Evolutionary conservation across 2,113 vertebrate genomes (phyloP).

Genomic region (Xyliphius kryptos): DNA sequence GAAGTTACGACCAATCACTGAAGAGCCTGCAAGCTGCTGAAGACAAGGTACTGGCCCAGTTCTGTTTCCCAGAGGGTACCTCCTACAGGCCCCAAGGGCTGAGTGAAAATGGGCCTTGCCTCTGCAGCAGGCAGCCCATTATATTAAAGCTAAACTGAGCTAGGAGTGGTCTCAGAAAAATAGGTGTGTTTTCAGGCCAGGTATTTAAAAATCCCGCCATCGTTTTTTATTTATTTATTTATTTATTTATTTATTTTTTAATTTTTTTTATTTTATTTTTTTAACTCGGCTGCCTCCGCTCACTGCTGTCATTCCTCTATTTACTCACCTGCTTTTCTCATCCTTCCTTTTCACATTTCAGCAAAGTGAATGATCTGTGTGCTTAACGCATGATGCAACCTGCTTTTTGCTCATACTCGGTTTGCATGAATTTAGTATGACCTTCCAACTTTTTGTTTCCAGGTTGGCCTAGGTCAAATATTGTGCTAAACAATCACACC

Average conservation of each 20-base stretch:
- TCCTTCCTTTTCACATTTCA: slow-evolving; percentile 3
- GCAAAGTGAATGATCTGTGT: slow-evolving; percentile 37
- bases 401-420: neutral
- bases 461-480: too few relatives aligned
- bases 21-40: slow-evolving; percentile 85
- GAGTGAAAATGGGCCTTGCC: slow-evolving; percentile 18
- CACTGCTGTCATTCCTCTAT: slow-evolving; percentile 33
- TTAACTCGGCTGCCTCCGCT: too few relatives aligned
- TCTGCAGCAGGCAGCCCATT: neutral
- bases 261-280: too few relatives aligned
- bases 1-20: slow-evolving; percentile 83
- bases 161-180: neutral
- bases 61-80: slow-evolving; percentile 22
- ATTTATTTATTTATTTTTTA: too few relatives aligned
- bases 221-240: too few relatives aligned
- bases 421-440: neutral
- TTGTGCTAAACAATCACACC: slow-evolving; percentile 8
- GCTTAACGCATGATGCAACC: slow-evolving; percentile 42
- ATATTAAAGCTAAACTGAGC: neutral
- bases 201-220: slow-evolving; percentile 30
- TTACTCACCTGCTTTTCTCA: slow-evolving; percentile 18
- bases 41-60: slow-evolving; percentile 79
- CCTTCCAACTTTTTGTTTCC: neutral
- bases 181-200: slow-evolving; percentile 8
- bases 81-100: slow-evolving; percentile 23